phyloP scores from a whole-genome alignment of 2,113 vertebrate species.

The Phaethon lepturus region DNA sequence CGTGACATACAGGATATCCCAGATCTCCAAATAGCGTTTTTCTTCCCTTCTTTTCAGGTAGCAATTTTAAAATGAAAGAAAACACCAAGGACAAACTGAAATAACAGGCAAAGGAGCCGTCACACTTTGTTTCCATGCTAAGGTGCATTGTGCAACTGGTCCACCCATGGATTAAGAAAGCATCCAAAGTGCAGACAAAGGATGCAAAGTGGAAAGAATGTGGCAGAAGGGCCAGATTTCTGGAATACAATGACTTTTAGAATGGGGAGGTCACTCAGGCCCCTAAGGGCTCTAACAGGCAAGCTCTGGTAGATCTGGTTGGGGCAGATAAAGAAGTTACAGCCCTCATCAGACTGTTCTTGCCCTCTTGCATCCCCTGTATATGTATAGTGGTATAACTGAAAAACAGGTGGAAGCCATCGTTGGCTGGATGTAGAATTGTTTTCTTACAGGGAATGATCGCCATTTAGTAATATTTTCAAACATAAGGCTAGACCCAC shows the following conservation, averaged over 20 bases:
- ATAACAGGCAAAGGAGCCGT: background rate
- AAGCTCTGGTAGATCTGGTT: background rate
- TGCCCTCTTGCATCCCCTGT: background rate
- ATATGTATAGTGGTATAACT: background rate
- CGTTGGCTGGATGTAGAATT: background rate
- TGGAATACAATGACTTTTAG: background rate
- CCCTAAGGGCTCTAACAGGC: background rate
- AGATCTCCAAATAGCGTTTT: background rate
- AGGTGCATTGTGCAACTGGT: background rate
- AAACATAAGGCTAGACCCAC: background rate
- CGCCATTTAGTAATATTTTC: background rate
- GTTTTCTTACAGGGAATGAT: background rate
- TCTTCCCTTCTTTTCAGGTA: background rate
- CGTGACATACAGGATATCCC: background rate
- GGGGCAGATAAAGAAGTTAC: background rate
- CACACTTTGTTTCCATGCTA: rapidly evolving
- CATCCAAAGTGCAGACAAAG: background rate
- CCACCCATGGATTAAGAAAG: background rate
- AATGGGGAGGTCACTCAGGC: background rate
- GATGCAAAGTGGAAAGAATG: background rate
- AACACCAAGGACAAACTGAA: background rate
- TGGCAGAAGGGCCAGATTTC: background rate
- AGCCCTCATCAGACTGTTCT: background rate
- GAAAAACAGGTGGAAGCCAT: background rate
- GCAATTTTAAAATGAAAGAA: background rate